Base-by-base conservation (phyloP, 2,113 vertebrate genomes). In the Pseudopipra pipra region DNA sequence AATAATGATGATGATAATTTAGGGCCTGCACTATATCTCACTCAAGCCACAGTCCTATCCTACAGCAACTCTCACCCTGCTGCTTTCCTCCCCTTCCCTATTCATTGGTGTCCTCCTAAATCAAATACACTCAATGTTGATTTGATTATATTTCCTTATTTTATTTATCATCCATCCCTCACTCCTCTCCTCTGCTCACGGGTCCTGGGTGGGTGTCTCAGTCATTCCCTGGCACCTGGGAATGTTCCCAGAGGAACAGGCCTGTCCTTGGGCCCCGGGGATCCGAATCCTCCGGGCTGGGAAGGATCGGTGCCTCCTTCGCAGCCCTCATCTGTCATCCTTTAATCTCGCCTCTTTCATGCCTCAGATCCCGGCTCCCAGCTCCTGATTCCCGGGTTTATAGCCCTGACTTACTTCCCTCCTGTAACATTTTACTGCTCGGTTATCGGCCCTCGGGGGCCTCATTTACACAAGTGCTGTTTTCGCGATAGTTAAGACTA, bases 381-480 rank as follows among this genome's bases (percentile, higher is more conserved):
- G 62, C 90, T 92, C 77, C 72, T 75, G 88, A 85, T 96, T 25
- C 75, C 88, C 94, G 66, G 92, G 41, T 97, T 97, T 96, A 96
- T 91, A 83, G 93, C 92, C 93, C 94, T 94, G 88, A 85, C 96
- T 93, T 73, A 92, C 92, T 96, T 96, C 88, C 96, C 96, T 96
- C 94, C 96, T 95, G 92, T 78, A 97, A 96, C 90, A 87, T 94
- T 96, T 97, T 96, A 97, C 94, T 87, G 96, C 95, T 92, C 61
- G 15, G 28, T 96, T 96, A 97, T 93, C 2, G 92, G 93, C 90
- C 96, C 96, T 90, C 47, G 20, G 96, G 95, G 96, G 90, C 92
- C 96, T 97, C 96, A 83, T 97, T 97, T 96, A 91, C 96, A 95
- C 96, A 96, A 97, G 95, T 84, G 92, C 92, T 96, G 94, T 87